Evolutionary conservation across 1,140 invertebrate genomes (phyloP), one percentile per base, ranked within the genome.

Genomic region (Danaus melanippus): DNA sequence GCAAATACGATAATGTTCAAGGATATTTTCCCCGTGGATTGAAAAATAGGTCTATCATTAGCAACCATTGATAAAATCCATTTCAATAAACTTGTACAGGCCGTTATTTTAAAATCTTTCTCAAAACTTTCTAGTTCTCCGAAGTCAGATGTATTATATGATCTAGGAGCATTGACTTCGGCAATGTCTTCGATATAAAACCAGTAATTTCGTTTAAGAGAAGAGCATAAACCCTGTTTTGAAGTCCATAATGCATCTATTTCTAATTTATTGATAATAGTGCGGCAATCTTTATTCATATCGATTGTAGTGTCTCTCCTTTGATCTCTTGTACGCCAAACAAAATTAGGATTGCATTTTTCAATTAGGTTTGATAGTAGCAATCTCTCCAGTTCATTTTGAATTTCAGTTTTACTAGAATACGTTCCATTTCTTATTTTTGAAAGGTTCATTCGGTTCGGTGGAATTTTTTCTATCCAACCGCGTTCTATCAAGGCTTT

Each of bases 51-150:
- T 12, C 66, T 65, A 3, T 80, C 61, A 52, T 83, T 78, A 12
- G 74, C 69, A 6, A 74, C 71, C 81, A 80, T 86, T 21, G 90
- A 87, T 0, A 92, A 84, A n/a, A 95, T 69, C 91, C 92, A 94
- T 70, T 93, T 94, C 10, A 97, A 74, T 17, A 97, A 85, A 62
- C 91, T 92, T 46, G 95, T 89, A 64, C 96, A 96, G 8, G 95
- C 92, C 10, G 95, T 96, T 46, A 95, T 86, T 72, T 93, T 92
- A 61, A 88, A 92, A 71, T 92, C 90, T 42, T 84, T 80, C 9
- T 86, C 75, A 56, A 91, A 91, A 11, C 79, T 86, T 69, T 87
- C 84, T 43, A 83, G 67, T 67, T 90, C 89, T 50, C 88, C 87
- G 12, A 52, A 62, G 56, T 87, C 86, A 12, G 70, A 79, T 32